Percentiles rank a stretch among this genome's conserved stretches.
These are phyloP conservation scores for Eurystomus glaucurus DNA, from an alignment of 2,797 vertebrate genomes.

Conservation along the genomic window DNA sequence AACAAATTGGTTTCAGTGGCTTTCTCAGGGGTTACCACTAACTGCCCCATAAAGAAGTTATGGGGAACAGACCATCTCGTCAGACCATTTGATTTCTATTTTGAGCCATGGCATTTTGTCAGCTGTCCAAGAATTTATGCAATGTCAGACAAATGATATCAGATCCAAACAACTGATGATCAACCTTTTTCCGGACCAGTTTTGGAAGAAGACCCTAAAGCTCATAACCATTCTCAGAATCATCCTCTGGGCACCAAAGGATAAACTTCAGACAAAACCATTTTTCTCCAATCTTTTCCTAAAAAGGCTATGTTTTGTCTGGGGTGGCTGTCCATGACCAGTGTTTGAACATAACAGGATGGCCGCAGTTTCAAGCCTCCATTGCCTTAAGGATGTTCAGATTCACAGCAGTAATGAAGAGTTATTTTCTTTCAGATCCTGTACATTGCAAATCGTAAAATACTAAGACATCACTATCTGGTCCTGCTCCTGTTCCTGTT, in stretches of 20 bases:
- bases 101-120: constrained; percentile 19
- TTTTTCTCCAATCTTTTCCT: neutral
- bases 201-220: neutral
- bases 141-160: neutral
- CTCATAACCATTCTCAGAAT: neutral
- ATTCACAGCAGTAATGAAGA: neutral
- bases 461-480: neutral
- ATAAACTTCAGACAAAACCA: neutral
- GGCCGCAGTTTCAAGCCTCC: neutral
- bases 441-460: neutral
- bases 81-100: neutral
- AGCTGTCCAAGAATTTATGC: neutral
- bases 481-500: neutral
- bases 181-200: neutral
- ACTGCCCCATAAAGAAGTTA: neutral
- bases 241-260: neutral
- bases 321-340: neutral
- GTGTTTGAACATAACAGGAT: neutral
- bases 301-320: neutral
- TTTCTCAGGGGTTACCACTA: neutral
- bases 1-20: fast-evolving
- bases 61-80: neutral
- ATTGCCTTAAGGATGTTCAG: neutral
- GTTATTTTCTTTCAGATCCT: neutral
- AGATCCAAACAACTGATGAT: neutral